Percentiles rank a stretch among this genome's conserved stretches.
Conservation (phyloP, 2,113 vertebrate genomes). For the Dicentrarchus labrax region DNA sequence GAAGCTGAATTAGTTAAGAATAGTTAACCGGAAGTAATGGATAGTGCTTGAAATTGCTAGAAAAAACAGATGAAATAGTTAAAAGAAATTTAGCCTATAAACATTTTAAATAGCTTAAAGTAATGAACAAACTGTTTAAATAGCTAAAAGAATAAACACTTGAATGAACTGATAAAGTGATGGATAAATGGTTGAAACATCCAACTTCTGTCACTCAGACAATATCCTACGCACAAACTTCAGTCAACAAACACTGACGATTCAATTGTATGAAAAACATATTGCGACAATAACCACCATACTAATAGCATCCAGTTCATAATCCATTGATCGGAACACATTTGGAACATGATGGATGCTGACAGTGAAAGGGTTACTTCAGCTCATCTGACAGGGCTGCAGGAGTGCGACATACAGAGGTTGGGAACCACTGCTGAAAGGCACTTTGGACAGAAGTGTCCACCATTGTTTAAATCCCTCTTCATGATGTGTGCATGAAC, state of each 20-base stretch:
- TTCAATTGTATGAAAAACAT: neutral
- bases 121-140: neutral
- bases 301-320: neutral
- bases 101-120: neutral
- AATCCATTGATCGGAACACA: neutral
- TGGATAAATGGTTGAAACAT: neutral
- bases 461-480: conserved; percentile 6
- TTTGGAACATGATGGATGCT: neutral
- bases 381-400: neutral
- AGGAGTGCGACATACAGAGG: neutral
- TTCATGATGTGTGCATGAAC: neutral
- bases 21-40: neutral
- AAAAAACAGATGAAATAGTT: neutral
- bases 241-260: neutral
- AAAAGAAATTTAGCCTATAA: neutral
- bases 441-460: neutral
- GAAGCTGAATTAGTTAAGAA: neutral
- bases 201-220: neutral
- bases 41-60: neutral
- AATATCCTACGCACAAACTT: neutral
- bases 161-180: neutral
- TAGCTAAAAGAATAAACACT: neutral
- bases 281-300: neutral
- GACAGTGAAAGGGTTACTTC: neutral
- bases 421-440: neutral